Percentiles rank a stretch among this genome's conserved stretches.
phyloP scores from a whole-genome alignment of 2,797 vertebrate genomes.

The Mormyrus hasselquistii region DNA sequence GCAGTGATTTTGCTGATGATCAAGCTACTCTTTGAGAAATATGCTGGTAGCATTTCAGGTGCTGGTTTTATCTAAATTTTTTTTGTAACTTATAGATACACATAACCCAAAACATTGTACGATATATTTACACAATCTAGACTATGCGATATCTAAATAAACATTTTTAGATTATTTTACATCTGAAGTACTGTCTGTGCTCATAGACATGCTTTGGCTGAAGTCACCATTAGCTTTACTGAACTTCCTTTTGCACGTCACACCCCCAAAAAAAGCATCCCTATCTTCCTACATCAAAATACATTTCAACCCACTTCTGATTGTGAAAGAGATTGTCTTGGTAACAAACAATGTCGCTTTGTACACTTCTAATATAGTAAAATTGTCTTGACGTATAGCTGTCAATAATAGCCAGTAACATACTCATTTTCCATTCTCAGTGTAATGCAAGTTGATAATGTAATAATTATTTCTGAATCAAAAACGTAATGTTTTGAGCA shows the following conservation, averaged over 20 bases:
- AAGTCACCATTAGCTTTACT: neutral
- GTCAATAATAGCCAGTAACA: neutral
- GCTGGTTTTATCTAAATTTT: neutral
- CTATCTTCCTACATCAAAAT: slow-evolving; percentile 3
- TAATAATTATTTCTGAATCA: neutral
- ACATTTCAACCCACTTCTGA: neutral
- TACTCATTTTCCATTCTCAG: neutral
- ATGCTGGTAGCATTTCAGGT: neutral
- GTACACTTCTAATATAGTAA: neutral
- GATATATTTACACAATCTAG: neutral
- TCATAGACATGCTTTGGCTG: neutral
- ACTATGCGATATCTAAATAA: neutral
- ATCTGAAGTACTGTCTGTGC: neutral
- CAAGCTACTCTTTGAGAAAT: neutral
- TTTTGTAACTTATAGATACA: neutral
- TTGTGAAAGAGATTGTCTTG: neutral
- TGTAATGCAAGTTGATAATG: neutral
- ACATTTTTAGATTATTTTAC: neutral
- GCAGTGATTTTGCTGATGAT: neutral
- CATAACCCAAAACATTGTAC: neutral
- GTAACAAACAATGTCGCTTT: slow-evolving; percentile 20
- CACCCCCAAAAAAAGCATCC: neutral
- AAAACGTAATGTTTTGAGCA: neutral
- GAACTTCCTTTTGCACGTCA: neutral
- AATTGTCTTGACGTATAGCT: neutral